Conservation (phyloP, 2,113 vertebrate genomes). For the Nothoprocta pentlandii region DNA sequence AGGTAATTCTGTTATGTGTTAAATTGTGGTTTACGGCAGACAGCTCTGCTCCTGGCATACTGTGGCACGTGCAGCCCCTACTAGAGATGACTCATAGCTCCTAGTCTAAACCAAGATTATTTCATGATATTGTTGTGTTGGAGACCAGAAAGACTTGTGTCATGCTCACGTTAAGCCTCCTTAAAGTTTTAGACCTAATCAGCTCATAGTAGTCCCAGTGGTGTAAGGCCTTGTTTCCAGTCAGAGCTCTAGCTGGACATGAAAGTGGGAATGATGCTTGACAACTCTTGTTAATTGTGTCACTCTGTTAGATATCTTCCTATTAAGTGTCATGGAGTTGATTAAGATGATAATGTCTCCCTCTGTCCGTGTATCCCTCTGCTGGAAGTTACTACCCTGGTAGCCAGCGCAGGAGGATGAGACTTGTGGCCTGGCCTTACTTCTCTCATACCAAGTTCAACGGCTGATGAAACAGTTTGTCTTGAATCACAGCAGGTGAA, state of each 20-base stretch:
- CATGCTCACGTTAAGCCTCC: neutral
- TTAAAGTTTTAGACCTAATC: neutral
- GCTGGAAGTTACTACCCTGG: neutral
- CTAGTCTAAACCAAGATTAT: neutral
- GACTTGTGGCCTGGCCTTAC: rapidly evolving
- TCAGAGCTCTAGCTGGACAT: neutral
- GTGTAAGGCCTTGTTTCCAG: neutral
- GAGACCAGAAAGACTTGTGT: neutral
- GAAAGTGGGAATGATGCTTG: neutral
- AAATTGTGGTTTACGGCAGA: neutral
- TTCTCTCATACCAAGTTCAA: rapidly evolving
- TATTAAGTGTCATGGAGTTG: neutral
- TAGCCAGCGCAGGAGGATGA: neutral
- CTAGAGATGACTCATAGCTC: neutral
- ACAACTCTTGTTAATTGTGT: neutral
- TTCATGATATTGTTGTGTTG: rapidly evolving
- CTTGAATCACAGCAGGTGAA: neutral
- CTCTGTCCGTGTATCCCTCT: neutral
- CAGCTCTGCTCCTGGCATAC: neutral
- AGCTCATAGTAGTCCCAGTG: neutral
- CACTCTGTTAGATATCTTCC: neutral
- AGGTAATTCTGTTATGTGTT: neutral
- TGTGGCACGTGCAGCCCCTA: neutral
- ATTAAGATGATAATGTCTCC: neutral
- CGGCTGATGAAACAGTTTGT: rapidly evolving